These are phyloP conservation scores for Eupithecia insigniata DNA, from an alignment of 2,888 invertebrate species.

Conservation along the genomic window DNA sequence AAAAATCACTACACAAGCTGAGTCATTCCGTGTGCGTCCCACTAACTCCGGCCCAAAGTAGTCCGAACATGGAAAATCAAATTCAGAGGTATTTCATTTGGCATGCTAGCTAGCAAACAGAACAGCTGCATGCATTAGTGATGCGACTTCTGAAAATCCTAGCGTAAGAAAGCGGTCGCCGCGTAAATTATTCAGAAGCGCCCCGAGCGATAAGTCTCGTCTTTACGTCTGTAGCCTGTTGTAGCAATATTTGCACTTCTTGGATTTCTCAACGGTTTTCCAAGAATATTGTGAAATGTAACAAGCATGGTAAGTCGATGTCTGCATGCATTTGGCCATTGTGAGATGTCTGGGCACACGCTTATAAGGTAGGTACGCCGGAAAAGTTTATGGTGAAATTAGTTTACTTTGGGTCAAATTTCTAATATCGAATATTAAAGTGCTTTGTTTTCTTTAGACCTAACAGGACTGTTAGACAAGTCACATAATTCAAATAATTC, in stretches of 20 bases:
- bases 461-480: too few relatives aligned
- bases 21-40: too few relatives aligned
- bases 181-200: slow-evolving; percentile 43
- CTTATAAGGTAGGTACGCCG: not conserved
- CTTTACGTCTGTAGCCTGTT: slow-evolving; percentile 21
- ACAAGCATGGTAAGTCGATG: not conserved
- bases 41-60: too few relatives aligned
- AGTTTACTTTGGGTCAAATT: not conserved
- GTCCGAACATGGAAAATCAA: too few relatives aligned
- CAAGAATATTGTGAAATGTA: not conserved
- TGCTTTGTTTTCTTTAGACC: too few relatives aligned
- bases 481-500: too few relatives aligned
- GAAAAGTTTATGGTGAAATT: not conserved
- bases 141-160: slow-evolving; percentile 38
- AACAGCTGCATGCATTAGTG: slow-evolving; percentile 36
- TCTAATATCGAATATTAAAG: too few relatives aligned
- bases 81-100: too few relatives aligned
- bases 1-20: not conserved
- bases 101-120: not conserved
- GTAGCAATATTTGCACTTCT: slow-evolving; percentile 33
- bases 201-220: slow-evolving; percentile 38
- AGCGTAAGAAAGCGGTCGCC: slow-evolving; percentile 40
- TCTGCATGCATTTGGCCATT: not conserved
- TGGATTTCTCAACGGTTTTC: slow-evolving; percentile 9
- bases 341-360: not conserved